phyloP scores from a whole-genome alignment of 2,797 vertebrate species.

The Acrocephalus scirpaceus region DNA sequence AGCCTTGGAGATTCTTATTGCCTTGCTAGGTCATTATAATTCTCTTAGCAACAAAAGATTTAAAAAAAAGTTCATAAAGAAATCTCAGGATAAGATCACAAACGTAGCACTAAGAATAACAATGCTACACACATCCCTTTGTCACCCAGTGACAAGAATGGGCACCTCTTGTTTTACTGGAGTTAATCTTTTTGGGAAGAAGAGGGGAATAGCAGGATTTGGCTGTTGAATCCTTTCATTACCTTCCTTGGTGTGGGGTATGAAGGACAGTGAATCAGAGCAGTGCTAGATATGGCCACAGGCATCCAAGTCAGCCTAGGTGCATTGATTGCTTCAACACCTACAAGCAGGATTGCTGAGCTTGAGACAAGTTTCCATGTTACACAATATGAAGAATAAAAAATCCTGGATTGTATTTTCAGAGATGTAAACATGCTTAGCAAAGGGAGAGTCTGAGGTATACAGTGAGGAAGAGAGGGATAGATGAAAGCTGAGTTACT shows the following conservation, averaged over 20 bases:
- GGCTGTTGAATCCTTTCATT: slow-evolving; percentile 13
- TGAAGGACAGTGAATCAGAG: background rate
- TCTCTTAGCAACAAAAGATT: slow-evolving; percentile 18
- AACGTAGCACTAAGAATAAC: background rate
- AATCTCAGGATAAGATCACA: background rate
- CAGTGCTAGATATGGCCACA: background rate
- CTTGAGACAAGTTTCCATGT: background rate
- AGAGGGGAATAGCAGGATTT: background rate
- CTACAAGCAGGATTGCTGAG: background rate
- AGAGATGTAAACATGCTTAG: background rate
- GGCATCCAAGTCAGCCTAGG: background rate
- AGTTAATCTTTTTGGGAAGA: background rate
- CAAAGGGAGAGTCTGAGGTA: background rate
- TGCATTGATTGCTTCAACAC: background rate
- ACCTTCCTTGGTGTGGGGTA: background rate
- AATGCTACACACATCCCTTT: background rate
- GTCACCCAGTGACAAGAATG: background rate
- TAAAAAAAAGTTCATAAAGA: background rate
- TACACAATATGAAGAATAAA: background rate
- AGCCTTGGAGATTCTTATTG: slow-evolving; percentile 1
- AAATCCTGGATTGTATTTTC: slow-evolving; percentile 9
- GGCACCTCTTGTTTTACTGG: background rate
- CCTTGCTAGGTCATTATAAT: background rate
- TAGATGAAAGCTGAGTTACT: background rate
- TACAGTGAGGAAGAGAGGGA: background rate